Base-by-base conservation (phyloP, 2,113 vertebrate genomes). In the Oenanthe oenanthe region DNA sequence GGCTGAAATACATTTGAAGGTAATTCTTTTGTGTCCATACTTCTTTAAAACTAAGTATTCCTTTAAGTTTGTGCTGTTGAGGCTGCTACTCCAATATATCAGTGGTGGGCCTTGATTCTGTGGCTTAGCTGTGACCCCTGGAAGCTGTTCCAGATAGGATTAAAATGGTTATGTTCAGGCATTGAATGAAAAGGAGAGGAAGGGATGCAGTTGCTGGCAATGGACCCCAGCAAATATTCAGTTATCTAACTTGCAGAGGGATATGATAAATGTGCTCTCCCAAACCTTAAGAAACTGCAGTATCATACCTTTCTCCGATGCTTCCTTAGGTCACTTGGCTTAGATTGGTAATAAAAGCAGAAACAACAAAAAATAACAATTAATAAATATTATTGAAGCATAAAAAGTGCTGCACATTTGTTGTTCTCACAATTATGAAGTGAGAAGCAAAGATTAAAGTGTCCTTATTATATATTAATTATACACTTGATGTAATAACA, bases 251-350 rank as follows among this genome's bases (percentile, higher is more conserved):
- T 11, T 54, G 20, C 21, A 88, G 26, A 71, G 36, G 7, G 65
- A 56, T 68, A 25, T 18, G 40, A 45, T 17, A 70, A 56, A 75
- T 34, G 12, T 26, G 12, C 5, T 75, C 17, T 79, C 62, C 17
- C 34, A 75, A 60, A 74, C 7, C 25, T n/a, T 12, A 60, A 70
- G 81, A 85, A 12, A 1, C 7, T 18, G 21, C 50, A 82, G 58
- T 76, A 36, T 54, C 88, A 25, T 99, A 99, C 99, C 99, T 99
- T 99, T 98, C 99, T 99, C 89, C 99, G 98, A 98, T 99, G 99
- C 95, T 99, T 99, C 97, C 99, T 98, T 95, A 99, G 97, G 95
- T 99, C 99, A 26, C 99, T 99, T 96, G 99, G 99, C 99, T 99
- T 97, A 56, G 40, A 88, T 94, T 71, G 85, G 72, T 57, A 93